Conservation (phyloP, 2,888 invertebrate genomes). For the Phlogophora meticulosa region DNA sequence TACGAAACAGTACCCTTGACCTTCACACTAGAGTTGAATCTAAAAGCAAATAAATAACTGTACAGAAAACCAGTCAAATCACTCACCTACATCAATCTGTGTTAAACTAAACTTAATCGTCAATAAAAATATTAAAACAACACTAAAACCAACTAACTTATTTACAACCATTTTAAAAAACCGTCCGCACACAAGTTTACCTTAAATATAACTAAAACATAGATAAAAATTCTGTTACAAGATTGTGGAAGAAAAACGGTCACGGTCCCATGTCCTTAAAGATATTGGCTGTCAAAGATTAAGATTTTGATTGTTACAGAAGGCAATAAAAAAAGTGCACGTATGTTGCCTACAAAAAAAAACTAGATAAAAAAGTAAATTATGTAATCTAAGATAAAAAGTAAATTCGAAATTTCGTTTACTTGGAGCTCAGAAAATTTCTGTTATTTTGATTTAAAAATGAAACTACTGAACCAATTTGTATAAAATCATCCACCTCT, state of each 20-base stretch:
- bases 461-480: too few relatives aligned
- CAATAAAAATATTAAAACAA: conserved; percentile 44
- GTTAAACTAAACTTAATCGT: conserved; percentile 40
- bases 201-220: conserved; percentile 22
- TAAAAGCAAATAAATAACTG: background rate
- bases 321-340: background rate
- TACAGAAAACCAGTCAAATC: too few relatives aligned
- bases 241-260: conserved; percentile 24
- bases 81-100: conserved; percentile 52
- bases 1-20: background rate
- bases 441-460: too few relatives aligned
- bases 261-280: conserved; percentile 13
- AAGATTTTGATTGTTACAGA: conserved; percentile 4
- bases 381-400: too few relatives aligned
- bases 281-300: conserved; percentile 46
- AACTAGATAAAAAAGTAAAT: too few relatives aligned
- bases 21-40: background rate
- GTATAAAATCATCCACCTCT: too few relatives aligned
- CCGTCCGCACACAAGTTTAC: conserved; percentile 35
- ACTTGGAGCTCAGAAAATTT: too few relatives aligned
- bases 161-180: conserved; percentile 33
- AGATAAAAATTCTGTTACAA: conserved; percentile 34
- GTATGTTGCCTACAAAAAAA: conserved; percentile 26
- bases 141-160: conserved; percentile 47
- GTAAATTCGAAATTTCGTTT: too few relatives aligned